Conservation (phyloP, 2,113 vertebrate species). For the Marmota flaviventris region DNA sequence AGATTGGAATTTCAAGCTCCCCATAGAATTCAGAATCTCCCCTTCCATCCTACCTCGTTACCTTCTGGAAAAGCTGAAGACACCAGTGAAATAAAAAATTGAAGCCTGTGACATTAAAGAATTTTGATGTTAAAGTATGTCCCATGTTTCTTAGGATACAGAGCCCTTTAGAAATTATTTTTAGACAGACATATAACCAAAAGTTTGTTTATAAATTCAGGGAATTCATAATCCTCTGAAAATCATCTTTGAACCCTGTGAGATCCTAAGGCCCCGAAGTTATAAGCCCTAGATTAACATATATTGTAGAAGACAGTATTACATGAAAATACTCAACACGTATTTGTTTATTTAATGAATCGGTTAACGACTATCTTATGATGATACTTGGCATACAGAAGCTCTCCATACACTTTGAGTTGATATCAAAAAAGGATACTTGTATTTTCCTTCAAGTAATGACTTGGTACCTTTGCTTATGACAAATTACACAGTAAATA, state of each 20-base stretch:
- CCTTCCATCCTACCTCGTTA: not conserved
- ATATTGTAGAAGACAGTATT: not conserved
- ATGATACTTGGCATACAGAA: not conserved
- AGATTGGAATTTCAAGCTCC: not conserved
- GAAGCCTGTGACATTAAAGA: not conserved
- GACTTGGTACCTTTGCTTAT: not conserved
- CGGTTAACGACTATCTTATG: not conserved
- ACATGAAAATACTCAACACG: not conserved
- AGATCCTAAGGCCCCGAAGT: not conserved
- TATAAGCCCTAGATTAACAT: not conserved
- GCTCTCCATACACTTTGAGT: not conserved
- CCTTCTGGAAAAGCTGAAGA: not conserved
- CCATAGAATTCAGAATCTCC: not conserved
- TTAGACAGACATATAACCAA: not conserved
- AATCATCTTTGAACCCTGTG: not conserved
- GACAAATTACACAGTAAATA: not conserved
- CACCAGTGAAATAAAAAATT: not conserved
- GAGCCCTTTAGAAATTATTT: not conserved
- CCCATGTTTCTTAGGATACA: not conserved
- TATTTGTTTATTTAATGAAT: constrained; percentile 8
- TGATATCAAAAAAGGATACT: not conserved
- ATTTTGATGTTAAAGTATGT: constrained; percentile 12
- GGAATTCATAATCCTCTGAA: not conserved
- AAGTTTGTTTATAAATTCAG: not conserved
- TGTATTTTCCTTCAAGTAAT: not conserved